Percentiles rank a stretch among this genome's conserved stretches.
These are phyloP conservation scores for Eriocheir sinensis DNA, from an alignment of 1,140 invertebrate genomes.

Conservation along the genomic window DNA sequence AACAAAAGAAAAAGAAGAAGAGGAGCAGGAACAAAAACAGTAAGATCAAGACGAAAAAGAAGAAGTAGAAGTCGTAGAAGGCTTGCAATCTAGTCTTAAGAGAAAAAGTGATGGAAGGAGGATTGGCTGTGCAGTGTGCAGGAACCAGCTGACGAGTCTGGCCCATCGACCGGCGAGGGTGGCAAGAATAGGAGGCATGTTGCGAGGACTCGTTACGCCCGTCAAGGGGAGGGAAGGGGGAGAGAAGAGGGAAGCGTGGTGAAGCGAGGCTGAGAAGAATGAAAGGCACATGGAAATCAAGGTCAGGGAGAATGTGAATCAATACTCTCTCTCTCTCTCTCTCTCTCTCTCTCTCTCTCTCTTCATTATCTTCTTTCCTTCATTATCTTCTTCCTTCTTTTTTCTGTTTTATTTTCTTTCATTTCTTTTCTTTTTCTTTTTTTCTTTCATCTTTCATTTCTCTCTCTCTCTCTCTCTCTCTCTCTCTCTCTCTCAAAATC, in stretches of 20 bases:
- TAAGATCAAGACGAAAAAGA: neutral
- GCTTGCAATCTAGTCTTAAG: no score
- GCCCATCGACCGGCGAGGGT: neutral
- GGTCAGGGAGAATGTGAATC: neutral
- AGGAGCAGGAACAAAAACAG: neutral
- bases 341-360: no score
- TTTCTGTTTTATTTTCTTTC: no score
- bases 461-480: no score
- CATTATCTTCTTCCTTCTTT: no score
- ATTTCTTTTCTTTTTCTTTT: no score
- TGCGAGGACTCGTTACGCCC: neutral
- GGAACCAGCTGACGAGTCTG: neutral
- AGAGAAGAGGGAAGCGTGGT: neutral
- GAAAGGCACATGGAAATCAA: neutral
- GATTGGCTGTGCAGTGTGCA: no score
- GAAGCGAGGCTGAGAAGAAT: neutral
- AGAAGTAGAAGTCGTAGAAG: no score
- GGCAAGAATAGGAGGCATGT: conserved; percentile 22
- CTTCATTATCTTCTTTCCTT: no score
- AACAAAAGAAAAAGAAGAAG: neutral
- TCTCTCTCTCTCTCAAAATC: no score
- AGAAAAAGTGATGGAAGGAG: neutral
- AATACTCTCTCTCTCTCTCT: neutral
- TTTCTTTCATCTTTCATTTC: no score
- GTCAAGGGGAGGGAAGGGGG: neutral